phyloP scores from a whole-genome alignment of 2,888 invertebrate genomes.

The Archaeoteleia sp. region DNA sequence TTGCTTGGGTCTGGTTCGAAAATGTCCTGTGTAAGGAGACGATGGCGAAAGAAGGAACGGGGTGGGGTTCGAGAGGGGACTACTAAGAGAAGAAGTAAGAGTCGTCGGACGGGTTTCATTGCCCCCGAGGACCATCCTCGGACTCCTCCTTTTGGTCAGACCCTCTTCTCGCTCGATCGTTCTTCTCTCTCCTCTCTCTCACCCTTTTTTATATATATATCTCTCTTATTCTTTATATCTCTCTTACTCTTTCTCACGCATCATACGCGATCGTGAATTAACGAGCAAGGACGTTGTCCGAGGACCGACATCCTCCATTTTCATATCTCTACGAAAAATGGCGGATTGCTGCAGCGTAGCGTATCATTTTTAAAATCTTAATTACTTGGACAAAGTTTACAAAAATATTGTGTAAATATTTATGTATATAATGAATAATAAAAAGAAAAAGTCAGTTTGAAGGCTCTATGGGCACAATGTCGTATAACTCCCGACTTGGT shows the following conservation, averaged over 20 bases:
- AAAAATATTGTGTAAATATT: no score
- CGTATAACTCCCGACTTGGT: no score
- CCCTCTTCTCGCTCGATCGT: slow-evolving; percentile 42
- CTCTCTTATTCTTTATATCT: not conserved
- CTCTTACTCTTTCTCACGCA: slow-evolving; percentile 30
- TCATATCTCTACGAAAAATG: slow-evolving; percentile 9
- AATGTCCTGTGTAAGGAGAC: slow-evolving; percentile 48
- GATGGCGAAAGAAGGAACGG: slow-evolving; percentile 20
- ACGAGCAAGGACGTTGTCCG: slow-evolving; percentile 52
- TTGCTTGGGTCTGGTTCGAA: slow-evolving; percentile 37
- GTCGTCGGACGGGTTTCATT: slow-evolving; percentile 53
- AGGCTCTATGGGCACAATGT: no score
- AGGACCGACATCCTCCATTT: slow-evolving; percentile 39
- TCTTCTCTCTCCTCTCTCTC: slow-evolving; percentile 21
- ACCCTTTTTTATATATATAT: slow-evolving; percentile 1
- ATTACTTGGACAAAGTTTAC: no score
- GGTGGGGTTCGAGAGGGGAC: slow-evolving; percentile 12
- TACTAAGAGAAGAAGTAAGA: slow-evolving; percentile 49
- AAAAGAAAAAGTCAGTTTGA: no score
- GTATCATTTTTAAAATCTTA: no score
- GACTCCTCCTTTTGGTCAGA: slow-evolving; percentile 51
- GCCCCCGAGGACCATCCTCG: slow-evolving; percentile 51
- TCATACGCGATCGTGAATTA: slow-evolving; percentile 49
- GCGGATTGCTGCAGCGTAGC: no score
- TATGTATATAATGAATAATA: no score